phyloP scores from a whole-genome alignment of 2,888 invertebrate genomes.

The Lasioglossum zephyrum region DNA sequence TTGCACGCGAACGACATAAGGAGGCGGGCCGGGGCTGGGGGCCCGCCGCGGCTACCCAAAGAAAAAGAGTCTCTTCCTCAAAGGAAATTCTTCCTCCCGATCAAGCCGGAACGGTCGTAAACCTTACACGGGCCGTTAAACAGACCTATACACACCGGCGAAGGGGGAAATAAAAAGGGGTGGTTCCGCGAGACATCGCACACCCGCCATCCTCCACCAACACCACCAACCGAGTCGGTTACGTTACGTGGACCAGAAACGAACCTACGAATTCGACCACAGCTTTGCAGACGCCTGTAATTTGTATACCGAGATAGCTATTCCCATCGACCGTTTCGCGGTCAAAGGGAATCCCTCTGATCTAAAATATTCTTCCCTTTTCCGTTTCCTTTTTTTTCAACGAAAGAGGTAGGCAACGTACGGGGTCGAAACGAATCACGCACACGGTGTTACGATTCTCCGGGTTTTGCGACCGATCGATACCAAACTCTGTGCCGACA shows the following conservation, averaged over 20 bases:
- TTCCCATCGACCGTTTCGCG: slow-evolving; percentile 33
- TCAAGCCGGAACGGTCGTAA: slow-evolving; percentile 65
- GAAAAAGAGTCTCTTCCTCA: slow-evolving; percentile 41
- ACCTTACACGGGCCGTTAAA: slow-evolving; percentile 72
- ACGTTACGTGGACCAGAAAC: slow-evolving; percentile 32
- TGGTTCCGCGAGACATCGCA: slow-evolving; percentile 19
- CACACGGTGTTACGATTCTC: neutral
- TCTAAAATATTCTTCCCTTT: slow-evolving; percentile 21
- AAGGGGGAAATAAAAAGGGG: slow-evolving; percentile 9
- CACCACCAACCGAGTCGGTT: neutral
- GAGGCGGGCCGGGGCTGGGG: neutral
- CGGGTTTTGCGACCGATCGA: neutral
- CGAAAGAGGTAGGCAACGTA: neutral
- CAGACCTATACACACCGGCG: slow-evolving; percentile 62
- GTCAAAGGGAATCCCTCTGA: slow-evolving; percentile 29
- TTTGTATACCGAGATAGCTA: slow-evolving; percentile 43
- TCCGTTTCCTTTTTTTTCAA: neutral
- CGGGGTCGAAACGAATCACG: neutral
- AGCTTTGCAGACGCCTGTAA: slow-evolving; percentile 39
- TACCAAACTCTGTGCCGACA: neutral
- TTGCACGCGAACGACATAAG: neutral
- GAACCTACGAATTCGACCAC: slow-evolving; percentile 33
- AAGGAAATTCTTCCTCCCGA: slow-evolving; percentile 65
- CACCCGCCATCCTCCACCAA: neutral
- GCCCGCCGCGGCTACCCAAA: neutral